Evolutionary conservation across 30 jellyfish, hydroid and myxozoan genomes (phyloP).

Genomic region (Cassiopea xamachana): DNA sequence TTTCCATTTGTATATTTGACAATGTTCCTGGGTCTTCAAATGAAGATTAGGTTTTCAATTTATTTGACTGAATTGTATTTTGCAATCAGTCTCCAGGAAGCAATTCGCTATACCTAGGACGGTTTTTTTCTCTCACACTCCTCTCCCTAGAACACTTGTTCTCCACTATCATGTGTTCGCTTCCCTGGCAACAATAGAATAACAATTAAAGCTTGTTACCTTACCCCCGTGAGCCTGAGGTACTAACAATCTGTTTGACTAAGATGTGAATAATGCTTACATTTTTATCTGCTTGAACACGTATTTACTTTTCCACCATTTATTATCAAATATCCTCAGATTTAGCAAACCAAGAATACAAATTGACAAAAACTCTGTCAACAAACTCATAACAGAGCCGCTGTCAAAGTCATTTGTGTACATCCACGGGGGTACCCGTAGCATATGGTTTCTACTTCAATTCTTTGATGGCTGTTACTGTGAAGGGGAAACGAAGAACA

Average conservation of each 20-base stretch:
- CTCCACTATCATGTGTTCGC: not conserved
- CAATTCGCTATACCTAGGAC: too few species aligned
- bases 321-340: not conserved
- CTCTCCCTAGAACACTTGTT: not conserved
- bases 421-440: not conserved
- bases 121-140: not conserved
- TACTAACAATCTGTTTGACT: not conserved
- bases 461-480: not conserved
- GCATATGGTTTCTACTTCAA: too few species aligned
- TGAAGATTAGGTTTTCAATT: too few species aligned
- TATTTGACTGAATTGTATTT: too few species aligned
- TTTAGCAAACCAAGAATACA: not conserved
- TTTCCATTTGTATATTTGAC: too few species aligned
- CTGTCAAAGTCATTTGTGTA: not conserved
- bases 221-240: not conserved
- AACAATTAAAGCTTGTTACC: not conserved
- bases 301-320: not conserved
- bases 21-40: too few species aligned
- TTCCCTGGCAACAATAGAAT: not conserved
- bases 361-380: not conserved
- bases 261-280: not conserved
- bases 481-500: not conserved
- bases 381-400: not conserved
- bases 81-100: too few species aligned
- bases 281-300: not conserved